Conservation (phyloP, 2,888 invertebrate species). For the Aporophyla nigra region DNA sequence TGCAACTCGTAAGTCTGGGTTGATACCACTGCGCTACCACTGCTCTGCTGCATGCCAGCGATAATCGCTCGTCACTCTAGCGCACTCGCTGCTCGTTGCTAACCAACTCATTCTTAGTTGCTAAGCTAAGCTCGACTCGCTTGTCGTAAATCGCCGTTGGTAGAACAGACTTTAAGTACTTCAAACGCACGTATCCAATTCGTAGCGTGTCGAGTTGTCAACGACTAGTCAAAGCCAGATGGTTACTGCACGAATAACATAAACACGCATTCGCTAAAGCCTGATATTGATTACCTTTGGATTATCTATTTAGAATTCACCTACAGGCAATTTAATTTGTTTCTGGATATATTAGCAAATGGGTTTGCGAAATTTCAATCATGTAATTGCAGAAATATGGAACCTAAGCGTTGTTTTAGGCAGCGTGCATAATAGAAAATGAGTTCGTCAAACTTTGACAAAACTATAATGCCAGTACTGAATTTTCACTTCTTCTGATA, state of each 20-base stretch:
- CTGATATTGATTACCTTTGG: constrained; percentile 38
- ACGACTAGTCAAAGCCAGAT: not conserved
- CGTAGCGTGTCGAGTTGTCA: constrained; percentile 14
- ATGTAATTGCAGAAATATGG: constrained; percentile 22
- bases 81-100: not conserved
- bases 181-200: constrained; percentile 4
- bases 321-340: constrained; percentile 38
- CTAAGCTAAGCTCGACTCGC: not conserved
- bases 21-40: too few species aligned
- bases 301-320: constrained; percentile 56
- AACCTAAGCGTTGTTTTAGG: not conserved
- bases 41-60: not conserved
- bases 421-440: not conserved
- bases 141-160: not conserved
- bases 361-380: constrained; percentile 39
- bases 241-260: constrained; percentile 15
- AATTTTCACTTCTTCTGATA: too few species aligned
- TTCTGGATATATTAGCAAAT: constrained; percentile 30
- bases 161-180: not conserved
- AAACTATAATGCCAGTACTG: not conserved
- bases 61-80: not conserved
- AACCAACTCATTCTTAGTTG: not conserved
- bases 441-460: too few species aligned
- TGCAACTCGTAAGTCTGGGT: too few species aligned
- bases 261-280: constrained; percentile 10